Conservation (phyloP, 2,113 vertebrate species). For the Tenebrosternarchus preto region DNA sequence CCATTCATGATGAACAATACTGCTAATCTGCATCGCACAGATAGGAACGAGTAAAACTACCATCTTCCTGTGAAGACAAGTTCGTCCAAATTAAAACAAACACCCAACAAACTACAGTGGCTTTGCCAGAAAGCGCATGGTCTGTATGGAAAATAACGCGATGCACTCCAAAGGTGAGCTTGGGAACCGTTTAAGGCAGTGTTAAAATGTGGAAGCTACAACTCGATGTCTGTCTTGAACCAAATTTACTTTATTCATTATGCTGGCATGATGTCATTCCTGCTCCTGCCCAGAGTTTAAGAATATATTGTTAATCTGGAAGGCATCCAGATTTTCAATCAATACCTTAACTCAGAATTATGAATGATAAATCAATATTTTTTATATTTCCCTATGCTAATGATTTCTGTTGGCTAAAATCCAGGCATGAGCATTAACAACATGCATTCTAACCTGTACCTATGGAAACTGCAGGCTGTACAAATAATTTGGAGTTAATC, state of each 20-base stretch:
- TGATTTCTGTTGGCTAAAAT: slow-evolving; percentile 71
- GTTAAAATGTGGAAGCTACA: slow-evolving; percentile 3
- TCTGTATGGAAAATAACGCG: too few relatives aligned
- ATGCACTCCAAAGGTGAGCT: too few relatives aligned
- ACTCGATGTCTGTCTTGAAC: slow-evolving; percentile 8
- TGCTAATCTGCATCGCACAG: slow-evolving; percentile 26
- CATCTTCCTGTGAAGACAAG: too few relatives aligned
- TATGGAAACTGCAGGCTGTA: slow-evolving; percentile 4
- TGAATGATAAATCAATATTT: slow-evolving; percentile 90
- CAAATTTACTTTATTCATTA: slow-evolving; percentile 67
- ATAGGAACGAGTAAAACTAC: slow-evolving; percentile 1
- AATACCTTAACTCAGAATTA: slow-evolving; percentile 79
- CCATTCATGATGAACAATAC: slow-evolving; percentile 21
- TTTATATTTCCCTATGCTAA: slow-evolving; percentile 81
- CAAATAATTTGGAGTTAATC: slow-evolving; percentile 8
- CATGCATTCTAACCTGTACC: slow-evolving; percentile 66
- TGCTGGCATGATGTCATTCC: slow-evolving; percentile 68
- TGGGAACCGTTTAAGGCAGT: not conserved
- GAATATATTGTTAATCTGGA: slow-evolving; percentile 72
- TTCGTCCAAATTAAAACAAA: not conserved
- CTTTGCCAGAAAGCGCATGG: too few relatives aligned
- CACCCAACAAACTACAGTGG: not conserved
- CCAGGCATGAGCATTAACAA: slow-evolving; percentile 68
- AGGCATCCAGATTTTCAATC: slow-evolving; percentile 77
- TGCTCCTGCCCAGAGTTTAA: slow-evolving; percentile 62